These are phyloP conservation scores for Patella ulyssiponensis DNA, from an alignment of 2,888 invertebrate species.

Conservation along the genomic window DNA sequence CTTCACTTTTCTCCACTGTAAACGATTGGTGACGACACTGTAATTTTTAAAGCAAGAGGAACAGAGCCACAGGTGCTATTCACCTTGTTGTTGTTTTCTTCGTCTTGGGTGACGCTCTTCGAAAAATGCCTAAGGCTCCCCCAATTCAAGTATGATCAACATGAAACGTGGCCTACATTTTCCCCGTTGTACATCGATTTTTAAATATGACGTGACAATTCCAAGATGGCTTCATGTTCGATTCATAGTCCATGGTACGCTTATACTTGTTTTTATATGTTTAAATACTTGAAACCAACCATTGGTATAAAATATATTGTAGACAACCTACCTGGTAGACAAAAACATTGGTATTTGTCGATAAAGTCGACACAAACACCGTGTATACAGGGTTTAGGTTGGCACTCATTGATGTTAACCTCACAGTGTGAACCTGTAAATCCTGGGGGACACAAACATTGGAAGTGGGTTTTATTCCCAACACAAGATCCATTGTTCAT, in stretches of 20 bases:
- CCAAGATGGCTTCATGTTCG: too few relatives aligned
- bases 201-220: too few relatives aligned
- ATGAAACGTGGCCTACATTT: too few relatives aligned
- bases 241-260: too few relatives aligned
- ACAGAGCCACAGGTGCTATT: too few relatives aligned
- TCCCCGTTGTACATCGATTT: background rate
- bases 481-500: slow-evolving; percentile 59
- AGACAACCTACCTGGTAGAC: slow-evolving; percentile 60
- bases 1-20: too few relatives aligned
- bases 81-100: background rate
- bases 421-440: slow-evolving; percentile 64
- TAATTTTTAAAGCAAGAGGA: too few relatives aligned
- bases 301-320: too few relatives aligned
- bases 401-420: slow-evolving; percentile 64
- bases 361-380: slow-evolving; percentile 66
- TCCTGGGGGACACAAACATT: slow-evolving; percentile 55
- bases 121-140: too few relatives aligned
- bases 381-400: slow-evolving; percentile 62
- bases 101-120: background rate
- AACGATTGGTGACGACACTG: too few relatives aligned
- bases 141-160: too few relatives aligned
- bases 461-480: slow-evolving; percentile 56
- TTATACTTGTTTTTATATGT: background rate
- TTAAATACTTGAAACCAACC: too few relatives aligned
- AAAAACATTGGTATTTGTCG: slow-evolving; percentile 64